Conservation (phyloP, 2,113 vertebrate genomes). For the Catagonus wagneri region DNA sequence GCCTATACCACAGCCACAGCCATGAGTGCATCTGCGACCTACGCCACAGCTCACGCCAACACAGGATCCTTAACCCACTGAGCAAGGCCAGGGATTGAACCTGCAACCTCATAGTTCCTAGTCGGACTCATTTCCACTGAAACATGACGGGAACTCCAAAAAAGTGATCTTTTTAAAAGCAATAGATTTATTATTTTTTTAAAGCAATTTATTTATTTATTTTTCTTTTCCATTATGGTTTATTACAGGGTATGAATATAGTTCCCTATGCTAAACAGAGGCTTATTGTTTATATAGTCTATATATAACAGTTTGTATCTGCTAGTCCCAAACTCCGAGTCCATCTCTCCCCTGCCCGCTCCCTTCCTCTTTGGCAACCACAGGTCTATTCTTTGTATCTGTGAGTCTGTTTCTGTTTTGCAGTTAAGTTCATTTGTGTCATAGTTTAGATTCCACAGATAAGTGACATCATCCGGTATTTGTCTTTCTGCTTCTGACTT, state of each 20-base stretch:
- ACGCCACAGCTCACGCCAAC: too few relatives aligned
- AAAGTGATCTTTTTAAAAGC: background rate
- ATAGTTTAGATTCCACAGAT: background rate
- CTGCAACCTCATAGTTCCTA: too few relatives aligned
- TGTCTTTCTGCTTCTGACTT: background rate
- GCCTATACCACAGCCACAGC: too few relatives aligned
- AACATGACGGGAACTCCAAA: background rate
- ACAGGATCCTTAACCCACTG: too few relatives aligned
- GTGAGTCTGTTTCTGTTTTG: background rate
- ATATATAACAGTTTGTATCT: background rate
- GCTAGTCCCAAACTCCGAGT: background rate
- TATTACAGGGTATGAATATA: background rate
- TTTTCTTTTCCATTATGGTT: background rate
- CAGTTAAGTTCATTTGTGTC: background rate
- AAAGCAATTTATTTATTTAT: background rate
- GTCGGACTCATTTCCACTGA: too few relatives aligned
- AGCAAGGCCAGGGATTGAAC: too few relatives aligned
- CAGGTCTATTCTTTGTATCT: background rate
- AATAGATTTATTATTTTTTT: background rate
- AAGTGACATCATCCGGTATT: too few relatives aligned
- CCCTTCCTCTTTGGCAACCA: background rate
- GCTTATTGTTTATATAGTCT: background rate
- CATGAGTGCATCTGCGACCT: too few relatives aligned
- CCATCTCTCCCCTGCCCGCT: background rate
- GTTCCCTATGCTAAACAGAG: background rate